Base-by-base conservation (phyloP, 2,888 invertebrate genomes). In the Limnephilus rhombicus region DNA sequence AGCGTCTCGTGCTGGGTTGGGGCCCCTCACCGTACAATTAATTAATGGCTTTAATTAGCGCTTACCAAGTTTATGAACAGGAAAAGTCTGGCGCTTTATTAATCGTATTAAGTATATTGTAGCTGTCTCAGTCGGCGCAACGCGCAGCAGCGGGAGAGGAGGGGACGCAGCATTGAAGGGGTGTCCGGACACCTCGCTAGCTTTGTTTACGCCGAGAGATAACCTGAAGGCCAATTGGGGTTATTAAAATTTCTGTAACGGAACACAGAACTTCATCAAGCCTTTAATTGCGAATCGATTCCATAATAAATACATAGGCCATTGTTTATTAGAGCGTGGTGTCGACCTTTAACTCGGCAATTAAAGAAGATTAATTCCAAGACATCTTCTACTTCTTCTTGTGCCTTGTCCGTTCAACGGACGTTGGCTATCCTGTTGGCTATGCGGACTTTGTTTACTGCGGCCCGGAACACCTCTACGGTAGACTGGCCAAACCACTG, bases 11-110 rank as follows among this genome's bases (percentile, higher is more conserved):
- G 90, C 53, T 34, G 37, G 89, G 85, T 24, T 80, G 31, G 80
- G 80, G 15, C 37, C 90, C 91, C 91, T 82, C 86, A n/a, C 87
- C 90, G 89, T 90, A 87, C 93, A 92, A 93, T 92, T 93, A 93
- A 93, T 92, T 93, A 93, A 93, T 93, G 92, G 93, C 92, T 93
- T 93, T 93, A 93, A 93, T 93, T 92, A 93, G 93, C 89, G 93
- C 91, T 93, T 92, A 93, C 91, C 92, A 83, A 93, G 91, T 93
- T 92, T 93, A 92, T 93, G 92, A 92, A 92, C 92, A 91, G 91
- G 93, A 92, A 92, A 93, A 93, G 85, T 93, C 92, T 89, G 92
- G 91, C 89, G 92, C 92, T 92, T 93, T 92, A 93, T 93, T 92
- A 92, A 93, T 92, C 92, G 91, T 89, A 92, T 93, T 91, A 93